These are phyloP conservation scores for Bruchidius siliquastri DNA, from an alignment of 2,888 invertebrate species.

Conservation along the genomic window DNA sequence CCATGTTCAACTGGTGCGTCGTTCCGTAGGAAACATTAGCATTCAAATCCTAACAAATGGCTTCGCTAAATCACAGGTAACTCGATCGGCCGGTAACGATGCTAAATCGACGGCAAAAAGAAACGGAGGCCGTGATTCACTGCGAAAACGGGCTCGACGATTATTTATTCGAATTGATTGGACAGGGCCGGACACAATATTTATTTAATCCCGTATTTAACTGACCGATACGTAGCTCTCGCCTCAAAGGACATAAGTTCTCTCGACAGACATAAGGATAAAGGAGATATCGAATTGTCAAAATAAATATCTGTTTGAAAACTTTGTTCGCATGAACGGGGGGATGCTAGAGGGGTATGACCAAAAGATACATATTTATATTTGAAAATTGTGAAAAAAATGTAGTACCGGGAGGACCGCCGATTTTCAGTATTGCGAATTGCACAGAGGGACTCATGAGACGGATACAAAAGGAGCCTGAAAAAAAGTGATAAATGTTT, in stretches of 20 bases:
- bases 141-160: conserved; percentile 24
- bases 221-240: neutral
- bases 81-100: conserved; percentile 37
- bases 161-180: conserved; percentile 3
- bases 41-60: conserved; percentile 39
- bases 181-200: conserved; percentile 1
- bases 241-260: neutral
- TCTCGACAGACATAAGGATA: neutral
- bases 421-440: no score
- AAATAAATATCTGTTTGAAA: neutral
- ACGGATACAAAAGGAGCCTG: no score
- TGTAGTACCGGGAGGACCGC: no score
- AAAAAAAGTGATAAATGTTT: no score
- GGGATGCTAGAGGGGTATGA: no score
- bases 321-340: no score
- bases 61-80: conserved; percentile 38
- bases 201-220: conserved; percentile 1
- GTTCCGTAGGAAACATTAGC: conserved; percentile 30
- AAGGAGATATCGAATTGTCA: neutral
- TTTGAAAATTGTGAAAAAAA: no score
- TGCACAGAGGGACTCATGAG: no score
- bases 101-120: conserved; percentile 40
- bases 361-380: no score
- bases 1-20: neutral
- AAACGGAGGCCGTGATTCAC: conserved; percentile 31